Evolutionary conservation across 2,113 vertebrate species (phyloP), one percentile per base, ranked within the genome.

Genomic region (Labeo rohita): DNA sequence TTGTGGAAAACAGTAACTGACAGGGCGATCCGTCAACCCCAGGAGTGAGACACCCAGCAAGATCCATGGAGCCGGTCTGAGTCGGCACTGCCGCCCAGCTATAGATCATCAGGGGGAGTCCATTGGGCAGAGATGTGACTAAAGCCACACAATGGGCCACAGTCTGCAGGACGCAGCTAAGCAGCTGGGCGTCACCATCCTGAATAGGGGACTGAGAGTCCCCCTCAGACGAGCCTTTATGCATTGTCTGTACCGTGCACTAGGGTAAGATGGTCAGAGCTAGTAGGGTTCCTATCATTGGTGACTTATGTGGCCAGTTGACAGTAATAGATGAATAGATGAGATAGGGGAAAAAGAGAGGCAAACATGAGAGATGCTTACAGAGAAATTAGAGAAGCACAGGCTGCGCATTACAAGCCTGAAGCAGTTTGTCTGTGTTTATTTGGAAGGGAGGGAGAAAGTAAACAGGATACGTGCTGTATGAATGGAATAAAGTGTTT

Each of bases 111-210:
- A 90, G 79, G 90, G 84, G 92, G 92, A 90, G 89, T 88, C 93
- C 92, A 93, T 94, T 90, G 68, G 93, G 92, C 92, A 91, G 91
- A 91, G 93, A 93, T 93, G 92, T 93, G 94, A 93, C 93, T 93
- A 93, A 94, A 95, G 91, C 91, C 91, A 92, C 93, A 96, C 95
- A 96, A 96, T 94, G 92, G 89, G 81, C 90, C 89, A 93, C 92
- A 93, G 94, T 95, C 92, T 93, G 92, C 93, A 88, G 85, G 92
- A 95, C 93, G 91, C 89, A 93, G 92, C 93, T 91, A 94, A 95
- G 94, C 95, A 95, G 95, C 94, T 95, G 94, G 95, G 92, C 88
- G 91, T 94, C 93, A 94, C 88, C 76, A 90, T 88, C 90, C 91
- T 94, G 93, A 94, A 94, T 93, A 91, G 90, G 79, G 90, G 92